Evolutionary conservation across 2,888 invertebrate species (phyloP).

Genomic region (Apotomis capreana): DNA sequence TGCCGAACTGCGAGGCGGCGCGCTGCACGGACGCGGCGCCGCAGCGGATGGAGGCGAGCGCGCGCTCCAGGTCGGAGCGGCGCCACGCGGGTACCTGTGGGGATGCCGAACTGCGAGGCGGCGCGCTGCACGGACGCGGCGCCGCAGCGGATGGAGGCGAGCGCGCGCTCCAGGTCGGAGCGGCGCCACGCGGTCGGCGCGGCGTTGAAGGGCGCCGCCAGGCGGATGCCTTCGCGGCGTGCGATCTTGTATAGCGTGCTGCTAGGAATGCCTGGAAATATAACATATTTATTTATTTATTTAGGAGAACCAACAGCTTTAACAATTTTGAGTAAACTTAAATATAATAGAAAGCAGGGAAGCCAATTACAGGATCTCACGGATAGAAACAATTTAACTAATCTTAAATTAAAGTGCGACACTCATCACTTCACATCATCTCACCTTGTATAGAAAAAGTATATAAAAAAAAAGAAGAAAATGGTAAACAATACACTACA

Average conservation of each 20-base stretch:
- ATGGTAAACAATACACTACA: no score
- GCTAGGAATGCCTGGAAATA: conserved; percentile 88
- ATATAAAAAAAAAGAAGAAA: no score
- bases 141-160: conserved; percentile 91
- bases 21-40: conserved; percentile 94
- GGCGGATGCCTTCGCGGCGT: conserved; percentile 92
- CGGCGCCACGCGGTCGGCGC: conserved; percentile 95
- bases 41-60: conserved; percentile 86
- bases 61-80: no score
- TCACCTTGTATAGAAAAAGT: no score
- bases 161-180: conserved; percentile 91
- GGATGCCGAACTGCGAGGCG: conserved; percentile 93
- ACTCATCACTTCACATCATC: no score
- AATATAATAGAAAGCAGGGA: no score
- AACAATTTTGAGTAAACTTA: no score
- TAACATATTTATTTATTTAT: no score
- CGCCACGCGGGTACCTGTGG: conserved; percentile 90
- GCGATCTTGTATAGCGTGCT: conserved; percentile 96
- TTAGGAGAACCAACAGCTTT: no score
- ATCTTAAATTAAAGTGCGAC: no score
- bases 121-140: conserved; percentile 93
- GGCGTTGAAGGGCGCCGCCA: conserved; percentile 95
- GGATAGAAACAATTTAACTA: no score
- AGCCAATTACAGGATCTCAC: no score
- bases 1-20: conserved; percentile 93